Percentiles rank a stretch among this genome's conserved stretches.
phyloP scores from a whole-genome alignment of 2,888 invertebrate species.

The Bimastos eiseni region DNA sequence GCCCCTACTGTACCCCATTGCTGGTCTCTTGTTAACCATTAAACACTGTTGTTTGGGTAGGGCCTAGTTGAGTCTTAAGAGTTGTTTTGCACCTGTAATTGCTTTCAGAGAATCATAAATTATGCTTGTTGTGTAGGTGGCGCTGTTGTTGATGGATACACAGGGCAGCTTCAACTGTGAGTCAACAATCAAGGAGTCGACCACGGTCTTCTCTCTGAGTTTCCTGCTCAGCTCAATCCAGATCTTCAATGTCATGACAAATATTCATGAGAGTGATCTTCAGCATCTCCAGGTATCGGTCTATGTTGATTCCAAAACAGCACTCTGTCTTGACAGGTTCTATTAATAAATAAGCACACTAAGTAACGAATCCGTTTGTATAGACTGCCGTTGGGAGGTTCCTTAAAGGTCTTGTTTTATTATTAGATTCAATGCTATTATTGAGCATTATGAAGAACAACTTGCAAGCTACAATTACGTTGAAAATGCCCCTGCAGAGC shows the following conservation, averaged over 20 bases:
- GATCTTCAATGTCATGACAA: slow-evolving; percentile 88
- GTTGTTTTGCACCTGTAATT: not conserved
- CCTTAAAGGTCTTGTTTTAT: not conserved
- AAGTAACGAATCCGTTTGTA: not conserved
- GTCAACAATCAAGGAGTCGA: not conserved
- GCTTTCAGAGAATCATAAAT: not conserved
- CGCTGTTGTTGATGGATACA: slow-evolving; percentile 19
- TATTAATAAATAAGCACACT: not conserved
- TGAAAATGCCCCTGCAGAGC: too few relatives aligned
- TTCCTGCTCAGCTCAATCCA: slow-evolving; percentile 63
- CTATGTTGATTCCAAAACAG: not conserved
- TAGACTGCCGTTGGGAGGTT: not conserved
- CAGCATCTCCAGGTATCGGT: slow-evolving; percentile 83
- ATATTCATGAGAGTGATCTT: slow-evolving; percentile 95
- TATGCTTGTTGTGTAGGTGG: not conserved
- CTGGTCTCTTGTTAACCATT: too few relatives aligned
- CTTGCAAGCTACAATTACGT: not conserved
- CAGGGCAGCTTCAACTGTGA: slow-evolving; percentile 17
- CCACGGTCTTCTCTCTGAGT: not conserved
- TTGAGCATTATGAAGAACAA: not conserved
- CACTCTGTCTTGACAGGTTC: not conserved
- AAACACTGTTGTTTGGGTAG: not conserved
- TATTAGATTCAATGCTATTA: not conserved
- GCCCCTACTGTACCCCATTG: too few relatives aligned
- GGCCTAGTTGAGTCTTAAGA: not conserved